phyloP scores from a whole-genome alignment of 2,888 invertebrate genomes.

The Xestia sexstrigata region DNA sequence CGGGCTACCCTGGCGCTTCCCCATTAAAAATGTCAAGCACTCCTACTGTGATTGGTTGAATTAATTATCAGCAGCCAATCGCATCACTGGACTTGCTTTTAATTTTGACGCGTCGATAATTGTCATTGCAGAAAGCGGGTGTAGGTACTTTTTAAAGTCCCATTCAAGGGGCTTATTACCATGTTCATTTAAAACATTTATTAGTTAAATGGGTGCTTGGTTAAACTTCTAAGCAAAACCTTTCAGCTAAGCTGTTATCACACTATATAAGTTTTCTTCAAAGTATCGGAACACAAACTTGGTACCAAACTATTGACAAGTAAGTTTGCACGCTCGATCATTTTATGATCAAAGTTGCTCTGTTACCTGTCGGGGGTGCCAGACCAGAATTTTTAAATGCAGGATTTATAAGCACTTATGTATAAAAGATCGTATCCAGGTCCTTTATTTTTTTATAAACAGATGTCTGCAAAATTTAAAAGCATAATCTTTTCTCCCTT shows the following conservation, averaged over 20 bases:
- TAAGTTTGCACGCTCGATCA: slow-evolving; percentile 52
- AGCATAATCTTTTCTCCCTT: background rate
- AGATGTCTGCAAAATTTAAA: background rate
- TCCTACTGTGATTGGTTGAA: no score
- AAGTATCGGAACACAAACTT: slow-evolving; percentile 19
- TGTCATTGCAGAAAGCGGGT: no score
- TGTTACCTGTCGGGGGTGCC: slow-evolving; percentile 10
- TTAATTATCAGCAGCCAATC: no score
- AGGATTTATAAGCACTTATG: background rate
- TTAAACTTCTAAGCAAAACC: background rate
- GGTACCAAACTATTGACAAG: slow-evolving; percentile 38
- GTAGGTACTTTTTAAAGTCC: no score
- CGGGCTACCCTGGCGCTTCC: no score
- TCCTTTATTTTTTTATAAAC: background rate
- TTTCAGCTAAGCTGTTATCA: no score
- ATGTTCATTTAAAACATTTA: background rate
- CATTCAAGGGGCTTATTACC: no score
- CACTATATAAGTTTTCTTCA: background rate
- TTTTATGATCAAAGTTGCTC: slow-evolving; percentile 51
- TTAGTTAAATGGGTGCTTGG: background rate
- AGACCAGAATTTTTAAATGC: background rate
- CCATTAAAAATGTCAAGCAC: no score
- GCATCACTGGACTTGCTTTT: no score
- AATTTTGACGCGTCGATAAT: no score
- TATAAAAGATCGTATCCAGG: background rate